Evolutionary conservation across 1,140 invertebrate genomes (phyloP), one percentile per base, ranked within the genome.

Genomic region (Brachionus asplanchnoidis): DNA sequence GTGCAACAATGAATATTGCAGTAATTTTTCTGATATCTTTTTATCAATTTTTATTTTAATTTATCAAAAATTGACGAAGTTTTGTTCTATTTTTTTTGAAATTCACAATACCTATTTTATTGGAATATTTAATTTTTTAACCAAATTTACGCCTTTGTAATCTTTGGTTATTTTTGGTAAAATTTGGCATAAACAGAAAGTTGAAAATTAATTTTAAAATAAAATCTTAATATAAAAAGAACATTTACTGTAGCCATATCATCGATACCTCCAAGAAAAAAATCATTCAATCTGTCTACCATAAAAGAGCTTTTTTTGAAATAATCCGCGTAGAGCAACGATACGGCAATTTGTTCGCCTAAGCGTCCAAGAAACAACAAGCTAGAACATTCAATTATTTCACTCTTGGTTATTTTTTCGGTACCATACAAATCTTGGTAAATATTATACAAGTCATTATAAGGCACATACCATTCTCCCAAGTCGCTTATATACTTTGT

Each of bases 211-310:
- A 28, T 28, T 28, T 28, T 28, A 28, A 28, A 28, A 28, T 2
- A 28, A 28, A 28, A 1, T 28, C 7, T 56, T 9, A 50, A 50
- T 12, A 50, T 12, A 50, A 56, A 56, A 56, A 56, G 3, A 20
- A 20, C 7, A 82, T n/a, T 82, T 65, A 82, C 79, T 40, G 79
- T 65, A 68, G 87, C 86, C 88, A 88, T 88, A 79, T 88, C 88
- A 85, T 88, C 86, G 23, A 88, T 66, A 6, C 88, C 88, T n/a
- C 88, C 88, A 2, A 88, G 85, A 68, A 87, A 88, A 73, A 86
- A 88, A 50, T 86, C 85, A 75, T 86, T 85, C 60, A 88, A 84
- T 53, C 87, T 83, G 53, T 87, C 86, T 0, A 87, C 83, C 32
- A 88, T 84, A 77, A 87, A 88, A 7, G 88, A 86, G 85, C 87